Evolutionary conservation across 2,888 invertebrate genomes (phyloP).

Genomic region (Phanerotoma sp.): DNA sequence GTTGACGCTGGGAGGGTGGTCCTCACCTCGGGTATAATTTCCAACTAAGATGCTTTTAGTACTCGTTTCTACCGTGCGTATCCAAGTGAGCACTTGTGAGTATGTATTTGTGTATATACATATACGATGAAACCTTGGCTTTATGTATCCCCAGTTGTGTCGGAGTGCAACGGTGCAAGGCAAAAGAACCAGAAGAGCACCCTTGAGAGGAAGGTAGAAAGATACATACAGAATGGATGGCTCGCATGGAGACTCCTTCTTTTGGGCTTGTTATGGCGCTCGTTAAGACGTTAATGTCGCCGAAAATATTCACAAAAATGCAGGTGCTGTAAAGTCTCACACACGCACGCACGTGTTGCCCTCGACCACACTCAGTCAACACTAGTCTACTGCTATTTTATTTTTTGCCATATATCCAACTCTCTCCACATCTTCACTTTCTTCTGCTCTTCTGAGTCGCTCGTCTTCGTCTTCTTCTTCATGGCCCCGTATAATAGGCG

Average conservation of each 20-base stretch:
- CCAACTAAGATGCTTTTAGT: conserved; percentile 36
- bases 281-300: conserved; percentile 55
- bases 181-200: conserved; percentile 13
- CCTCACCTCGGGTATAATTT: conserved; percentile 36
- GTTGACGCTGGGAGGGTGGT: conserved; percentile 26
- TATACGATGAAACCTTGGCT: too few relatives aligned
- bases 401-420: conserved; percentile 19
- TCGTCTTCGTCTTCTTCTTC: too few relatives aligned
- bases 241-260: conserved; percentile 35
- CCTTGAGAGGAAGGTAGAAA: conserved; percentile 12
- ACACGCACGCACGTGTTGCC: conserved; percentile 25
- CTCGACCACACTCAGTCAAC: conserved; percentile 35
- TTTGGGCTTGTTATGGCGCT: conserved; percentile 50
- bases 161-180: conserved; percentile 28
- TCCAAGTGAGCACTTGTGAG: conserved; percentile 6
- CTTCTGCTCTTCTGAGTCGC: conserved; percentile 8
- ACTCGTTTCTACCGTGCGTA: conserved; percentile 9
- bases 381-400: conserved; percentile 24
- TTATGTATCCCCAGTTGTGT: conserved; percentile 34
- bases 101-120: too few relatives aligned
- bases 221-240: not conserved
- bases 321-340: conserved; percentile 48
- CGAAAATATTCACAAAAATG: conserved; percentile 55
- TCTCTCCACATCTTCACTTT: conserved; percentile 3
- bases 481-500: conserved; percentile 30